Percentiles rank a stretch among this genome's conserved stretches.
These are phyloP conservation scores for Elachura formosa DNA, from an alignment of 2,113 vertebrate genomes.

Conservation along the genomic window DNA sequence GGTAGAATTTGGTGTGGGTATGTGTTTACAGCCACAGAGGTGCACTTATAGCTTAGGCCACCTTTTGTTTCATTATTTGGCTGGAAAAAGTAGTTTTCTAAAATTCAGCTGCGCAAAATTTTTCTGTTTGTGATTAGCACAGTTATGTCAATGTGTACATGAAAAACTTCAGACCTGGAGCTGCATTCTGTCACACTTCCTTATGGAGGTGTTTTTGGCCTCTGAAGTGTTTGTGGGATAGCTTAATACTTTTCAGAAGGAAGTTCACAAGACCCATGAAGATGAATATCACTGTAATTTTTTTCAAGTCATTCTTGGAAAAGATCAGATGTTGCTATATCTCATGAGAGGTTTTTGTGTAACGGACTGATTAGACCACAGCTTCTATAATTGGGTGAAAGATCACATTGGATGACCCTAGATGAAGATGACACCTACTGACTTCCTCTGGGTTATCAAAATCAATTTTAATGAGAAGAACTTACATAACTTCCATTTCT, in stretches of 20 bases:
- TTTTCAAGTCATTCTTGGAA: not conserved
- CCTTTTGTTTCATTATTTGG: not conserved
- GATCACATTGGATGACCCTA: not conserved
- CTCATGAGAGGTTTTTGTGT: not conserved
- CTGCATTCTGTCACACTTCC: not conserved
- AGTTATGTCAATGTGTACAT: not conserved
- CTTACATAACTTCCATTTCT: not conserved
- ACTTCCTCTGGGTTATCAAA: not conserved
- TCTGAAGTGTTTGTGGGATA: not conserved
- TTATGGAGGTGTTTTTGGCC: not conserved
- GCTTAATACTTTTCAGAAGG: not conserved
- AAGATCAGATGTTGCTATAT: not conserved
- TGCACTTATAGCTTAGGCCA: not conserved
- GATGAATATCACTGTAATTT: not conserved
- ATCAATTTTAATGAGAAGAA: not conserved
- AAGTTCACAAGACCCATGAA: not conserved
- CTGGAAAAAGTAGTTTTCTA: not conserved
- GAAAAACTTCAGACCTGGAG: not conserved
- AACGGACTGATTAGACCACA: not conserved
- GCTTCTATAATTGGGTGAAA: not conserved
- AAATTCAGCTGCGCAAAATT: not conserved
- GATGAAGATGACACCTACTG: not conserved
- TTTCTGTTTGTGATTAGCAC: not conserved
- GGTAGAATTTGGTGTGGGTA: not conserved
- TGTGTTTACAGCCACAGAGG: not conserved